Evolutionary conservation across 2,113 vertebrate species (phyloP).

Genomic region (Orientallactaga bullata): DNA sequence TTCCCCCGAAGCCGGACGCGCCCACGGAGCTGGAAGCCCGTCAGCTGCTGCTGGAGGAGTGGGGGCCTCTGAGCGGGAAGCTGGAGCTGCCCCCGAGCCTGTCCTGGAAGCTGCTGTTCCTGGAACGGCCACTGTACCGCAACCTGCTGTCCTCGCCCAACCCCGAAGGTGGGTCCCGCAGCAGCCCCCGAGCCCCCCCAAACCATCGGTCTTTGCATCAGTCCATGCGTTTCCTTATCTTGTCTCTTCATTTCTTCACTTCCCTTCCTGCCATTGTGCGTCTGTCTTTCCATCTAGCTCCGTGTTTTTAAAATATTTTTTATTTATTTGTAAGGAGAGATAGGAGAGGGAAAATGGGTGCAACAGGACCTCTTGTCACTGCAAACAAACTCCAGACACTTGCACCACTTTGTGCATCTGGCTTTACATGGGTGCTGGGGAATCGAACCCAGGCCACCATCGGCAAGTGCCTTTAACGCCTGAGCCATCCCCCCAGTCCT

Average conservation of each 20-base stretch:
- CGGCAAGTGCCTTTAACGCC: too few species aligned
- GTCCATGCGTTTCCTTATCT: rapidly evolving
- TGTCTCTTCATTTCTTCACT: too few species aligned
- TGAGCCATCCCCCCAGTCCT: background rate
- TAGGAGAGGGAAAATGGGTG: too few species aligned
- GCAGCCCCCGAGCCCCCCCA: background rate
- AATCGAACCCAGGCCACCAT: too few species aligned
- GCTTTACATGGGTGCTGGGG: too few species aligned
- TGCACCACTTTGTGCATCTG: too few species aligned
- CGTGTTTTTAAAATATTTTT: too few species aligned
- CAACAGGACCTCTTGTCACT: too few species aligned
- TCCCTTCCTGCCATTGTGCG: background rate
- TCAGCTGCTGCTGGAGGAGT: constrained; percentile 72
- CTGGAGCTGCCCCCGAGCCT: constrained; percentile 85
- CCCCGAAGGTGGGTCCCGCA: constrained; percentile 87
- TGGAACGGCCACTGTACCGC: constrained; percentile 88
- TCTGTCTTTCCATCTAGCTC: background rate
- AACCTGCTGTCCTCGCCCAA: constrained; percentile 90
- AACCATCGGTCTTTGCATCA: background rate
- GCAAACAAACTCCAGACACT: too few species aligned
- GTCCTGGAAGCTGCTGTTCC: constrained; percentile 87
- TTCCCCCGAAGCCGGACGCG: background rate
- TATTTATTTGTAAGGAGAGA: too few species aligned
- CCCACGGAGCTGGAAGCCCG: constrained; percentile 59
- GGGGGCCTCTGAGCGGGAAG: constrained; percentile 80